Conservation (phyloP, 2,797 vertebrate genomes). For the Falco peregrinus region DNA sequence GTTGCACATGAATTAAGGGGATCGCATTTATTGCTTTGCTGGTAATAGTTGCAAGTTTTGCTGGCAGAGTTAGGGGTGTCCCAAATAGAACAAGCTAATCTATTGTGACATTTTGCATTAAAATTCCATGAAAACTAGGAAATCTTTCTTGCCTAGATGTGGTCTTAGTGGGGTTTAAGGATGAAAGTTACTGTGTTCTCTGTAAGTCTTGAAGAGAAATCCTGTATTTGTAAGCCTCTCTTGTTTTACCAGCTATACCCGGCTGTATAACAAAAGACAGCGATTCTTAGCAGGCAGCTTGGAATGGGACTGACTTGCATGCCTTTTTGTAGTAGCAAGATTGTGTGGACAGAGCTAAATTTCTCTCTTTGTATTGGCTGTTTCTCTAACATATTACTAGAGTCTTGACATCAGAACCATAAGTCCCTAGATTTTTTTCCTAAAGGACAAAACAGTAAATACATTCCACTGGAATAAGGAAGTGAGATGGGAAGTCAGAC, state of each 20-base stretch:
- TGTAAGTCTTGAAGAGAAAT: background rate
- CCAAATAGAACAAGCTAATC: background rate
- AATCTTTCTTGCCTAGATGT: background rate
- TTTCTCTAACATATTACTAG: background rate
- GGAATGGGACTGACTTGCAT: background rate
- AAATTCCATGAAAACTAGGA: background rate
- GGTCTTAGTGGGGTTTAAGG: background rate
- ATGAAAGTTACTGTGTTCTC: background rate
- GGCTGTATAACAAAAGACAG: background rate
- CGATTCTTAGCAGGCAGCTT: background rate
- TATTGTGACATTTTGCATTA: background rate
- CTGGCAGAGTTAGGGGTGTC: background rate
- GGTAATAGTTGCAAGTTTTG: background rate
- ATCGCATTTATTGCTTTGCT: rapidly evolving
- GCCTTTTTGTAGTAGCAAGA: background rate
- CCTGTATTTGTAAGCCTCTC: background rate
- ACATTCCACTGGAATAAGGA: background rate
- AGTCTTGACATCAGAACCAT: background rate
- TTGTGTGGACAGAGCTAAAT: background rate
- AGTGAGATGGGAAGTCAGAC: background rate
- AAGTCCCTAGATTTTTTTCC: background rate
- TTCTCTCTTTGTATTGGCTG: background rate
- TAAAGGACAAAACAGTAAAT: background rate
- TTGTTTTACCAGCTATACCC: background rate
- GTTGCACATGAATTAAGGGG: background rate